These are phyloP conservation scores for Sebastes hubbsi DNA, from an alignment of 2,797 vertebrate genomes.

Conservation along the genomic window DNA sequence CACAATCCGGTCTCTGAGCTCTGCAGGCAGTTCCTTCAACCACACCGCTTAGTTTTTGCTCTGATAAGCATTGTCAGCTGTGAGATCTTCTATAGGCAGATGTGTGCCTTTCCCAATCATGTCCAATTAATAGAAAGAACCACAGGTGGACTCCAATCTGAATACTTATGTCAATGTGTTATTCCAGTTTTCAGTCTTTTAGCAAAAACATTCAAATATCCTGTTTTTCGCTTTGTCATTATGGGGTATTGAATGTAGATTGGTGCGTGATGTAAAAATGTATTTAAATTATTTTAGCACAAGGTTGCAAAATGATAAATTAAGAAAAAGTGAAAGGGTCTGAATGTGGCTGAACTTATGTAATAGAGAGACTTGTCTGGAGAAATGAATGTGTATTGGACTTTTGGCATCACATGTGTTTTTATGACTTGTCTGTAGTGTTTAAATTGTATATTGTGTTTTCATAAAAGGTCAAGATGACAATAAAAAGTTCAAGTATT, in stretches of 20 bases:
- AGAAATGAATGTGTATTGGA: not conserved
- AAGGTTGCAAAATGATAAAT: not conserved
- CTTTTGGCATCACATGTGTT: not conserved
- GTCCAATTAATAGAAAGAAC: not conserved
- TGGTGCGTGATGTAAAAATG: not conserved
- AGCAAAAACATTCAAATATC: not conserved
- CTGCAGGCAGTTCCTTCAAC: not conserved
- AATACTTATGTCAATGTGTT: no score
- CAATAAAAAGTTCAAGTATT: not conserved
- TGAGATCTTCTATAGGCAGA: not conserved
- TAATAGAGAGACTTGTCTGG: not conserved
- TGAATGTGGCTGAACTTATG: not conserved
- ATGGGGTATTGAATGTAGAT: not conserved
- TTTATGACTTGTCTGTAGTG: not conserved
- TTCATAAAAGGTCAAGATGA: not conserved
- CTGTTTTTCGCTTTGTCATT: not conserved
- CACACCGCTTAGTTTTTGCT: not conserved
- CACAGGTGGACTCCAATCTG: not conserved
- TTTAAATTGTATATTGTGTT: not conserved
- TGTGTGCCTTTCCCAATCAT: not conserved
- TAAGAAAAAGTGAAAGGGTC: not conserved
- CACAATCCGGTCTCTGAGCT: not conserved
- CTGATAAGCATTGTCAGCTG: not conserved
- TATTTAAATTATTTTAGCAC: not conserved
- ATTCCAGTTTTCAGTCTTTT: no score